These are phyloP conservation scores for Oxytorus armatus DNA, from an alignment of 2,888 invertebrate species.

Conservation along the genomic window DNA sequence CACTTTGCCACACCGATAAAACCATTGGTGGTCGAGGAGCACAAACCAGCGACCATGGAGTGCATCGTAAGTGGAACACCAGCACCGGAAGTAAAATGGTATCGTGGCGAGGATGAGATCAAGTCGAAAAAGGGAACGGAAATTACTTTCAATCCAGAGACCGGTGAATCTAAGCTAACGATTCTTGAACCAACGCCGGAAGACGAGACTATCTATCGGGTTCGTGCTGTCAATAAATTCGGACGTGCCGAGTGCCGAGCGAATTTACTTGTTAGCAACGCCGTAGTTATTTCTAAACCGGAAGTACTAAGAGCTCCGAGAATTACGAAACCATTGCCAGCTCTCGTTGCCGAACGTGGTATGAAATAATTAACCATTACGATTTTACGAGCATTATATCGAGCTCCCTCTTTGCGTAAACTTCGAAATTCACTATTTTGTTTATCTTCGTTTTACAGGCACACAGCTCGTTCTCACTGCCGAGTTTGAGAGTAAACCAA, in stretches of 20 bases:
- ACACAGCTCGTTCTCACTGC: conserved; percentile 89
- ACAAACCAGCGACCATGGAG: conserved; percentile 87
- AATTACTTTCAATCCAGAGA: conserved; percentile 87
- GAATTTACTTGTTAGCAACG: conserved; percentile 88
- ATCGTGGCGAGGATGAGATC: conserved; percentile 87
- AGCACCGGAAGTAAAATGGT: conserved; percentile 90
- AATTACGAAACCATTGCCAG: conserved; percentile 92
- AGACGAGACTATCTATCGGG: conserved; percentile 89
- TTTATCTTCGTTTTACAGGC: conserved; percentile 48
- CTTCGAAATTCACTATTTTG: conserved; percentile 17
- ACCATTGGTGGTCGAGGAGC: conserved; percentile 88
- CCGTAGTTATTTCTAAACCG: conserved; percentile 85
- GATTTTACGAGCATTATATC: conserved; percentile 23
- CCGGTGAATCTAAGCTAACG: conserved; percentile 88
- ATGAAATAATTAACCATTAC: conserved; percentile 70
- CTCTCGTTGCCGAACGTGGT: conserved; percentile 89
- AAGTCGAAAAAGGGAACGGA: conserved; percentile 86
- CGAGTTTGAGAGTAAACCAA: conserved; percentile 89
- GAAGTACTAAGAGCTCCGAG: conserved; percentile 88
- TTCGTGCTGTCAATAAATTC: conserved; percentile 90
- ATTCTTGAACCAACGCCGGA: conserved; percentile 88
- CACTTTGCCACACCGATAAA: conserved; percentile 88
- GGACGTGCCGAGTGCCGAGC: conserved; percentile 91
- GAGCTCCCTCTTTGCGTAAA: background rate
- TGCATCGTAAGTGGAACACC: conserved; percentile 90